Evolutionary conservation across 2,888 invertebrate genomes (phyloP).

Genomic region (Rambutsinella grinnellia): DNA sequence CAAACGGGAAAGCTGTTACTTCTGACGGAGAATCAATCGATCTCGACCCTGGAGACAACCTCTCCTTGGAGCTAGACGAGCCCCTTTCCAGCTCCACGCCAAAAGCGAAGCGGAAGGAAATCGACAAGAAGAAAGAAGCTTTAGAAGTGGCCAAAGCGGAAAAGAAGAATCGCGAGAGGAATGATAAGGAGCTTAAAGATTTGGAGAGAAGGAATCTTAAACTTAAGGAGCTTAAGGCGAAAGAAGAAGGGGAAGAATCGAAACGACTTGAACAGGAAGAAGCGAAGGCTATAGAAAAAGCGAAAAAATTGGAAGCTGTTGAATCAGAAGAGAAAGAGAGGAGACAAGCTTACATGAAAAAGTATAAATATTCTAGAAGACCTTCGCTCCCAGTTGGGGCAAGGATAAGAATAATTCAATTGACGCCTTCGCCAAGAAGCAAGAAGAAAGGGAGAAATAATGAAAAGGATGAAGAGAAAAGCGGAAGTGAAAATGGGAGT

Average conservation of each 20-base stretch:
- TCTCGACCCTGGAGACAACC: neutral
- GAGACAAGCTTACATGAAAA: conserved; percentile 37
- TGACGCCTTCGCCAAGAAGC: conserved; percentile 34
- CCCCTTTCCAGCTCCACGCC: conserved; percentile 41
- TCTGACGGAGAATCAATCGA: conserved; percentile 36
- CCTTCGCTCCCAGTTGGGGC: conserved; percentile 49
- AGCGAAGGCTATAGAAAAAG: neutral
- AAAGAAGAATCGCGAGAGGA: conserved; percentile 15
- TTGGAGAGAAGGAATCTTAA: conserved; percentile 18
- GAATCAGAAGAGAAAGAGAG: conserved; percentile 34
- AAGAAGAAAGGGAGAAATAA: conserved; percentile 15
- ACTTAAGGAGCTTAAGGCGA: conserved; percentile 17
- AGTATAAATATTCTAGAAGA: conserved; percentile 40
- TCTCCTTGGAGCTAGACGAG: conserved; percentile 35
- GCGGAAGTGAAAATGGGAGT: neutral
- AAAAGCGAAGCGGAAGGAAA: conserved; percentile 5
- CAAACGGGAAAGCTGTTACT: conserved; percentile 16
- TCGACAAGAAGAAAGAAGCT: neutral
- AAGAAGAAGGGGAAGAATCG: conserved; percentile 21
- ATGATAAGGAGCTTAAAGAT: conserved; percentile 30
- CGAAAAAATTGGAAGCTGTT: conserved; percentile 19
- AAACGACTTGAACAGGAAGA: conserved; percentile 22
- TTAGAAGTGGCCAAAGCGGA: conserved; percentile 9
- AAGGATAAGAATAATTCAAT: conserved; percentile 22
- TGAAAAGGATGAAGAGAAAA: conserved; percentile 2